Evolutionary conservation across 2,113 vertebrate species (phyloP).

Genomic region (Petromus typicus): DNA sequence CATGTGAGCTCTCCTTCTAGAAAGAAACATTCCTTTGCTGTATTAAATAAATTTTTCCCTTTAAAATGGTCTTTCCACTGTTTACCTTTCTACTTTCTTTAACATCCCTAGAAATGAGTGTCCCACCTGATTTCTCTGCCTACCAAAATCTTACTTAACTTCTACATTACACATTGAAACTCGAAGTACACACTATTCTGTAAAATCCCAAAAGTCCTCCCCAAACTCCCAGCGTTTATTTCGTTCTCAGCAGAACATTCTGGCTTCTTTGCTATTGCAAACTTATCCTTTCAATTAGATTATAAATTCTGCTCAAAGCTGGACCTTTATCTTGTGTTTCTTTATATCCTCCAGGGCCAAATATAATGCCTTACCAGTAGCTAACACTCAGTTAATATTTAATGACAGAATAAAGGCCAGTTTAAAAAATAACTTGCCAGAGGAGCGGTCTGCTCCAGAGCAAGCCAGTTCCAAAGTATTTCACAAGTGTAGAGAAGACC

Average conservation of each 20-base stretch:
- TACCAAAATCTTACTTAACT: not conserved
- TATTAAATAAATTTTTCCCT: not conserved
- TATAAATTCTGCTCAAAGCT: conserved; percentile 58
- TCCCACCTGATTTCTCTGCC: not conserved
- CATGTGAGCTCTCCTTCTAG: not conserved
- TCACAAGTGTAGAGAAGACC: not conserved
- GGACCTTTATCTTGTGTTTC: conserved; percentile 53
- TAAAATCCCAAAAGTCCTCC: not conserved
- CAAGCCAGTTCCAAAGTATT: conserved; percentile 21
- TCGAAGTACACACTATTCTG: not conserved
- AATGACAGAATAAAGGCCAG: conserved; percentile 66
- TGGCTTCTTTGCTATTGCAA: not conserved
- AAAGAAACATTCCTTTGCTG: not conserved
- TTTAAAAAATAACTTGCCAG: conserved; percentile 30
- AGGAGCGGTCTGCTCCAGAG: conserved; percentile 10
- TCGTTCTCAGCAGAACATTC: not conserved
- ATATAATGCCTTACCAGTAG: conserved; percentile 37
- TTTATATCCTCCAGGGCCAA: conserved; percentile 40
- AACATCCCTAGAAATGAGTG: not conserved
- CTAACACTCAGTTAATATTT: conserved; percentile 70
- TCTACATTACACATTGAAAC: not conserved
- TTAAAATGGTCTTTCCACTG: not conserved
- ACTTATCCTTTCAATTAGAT: conserved; percentile 24
- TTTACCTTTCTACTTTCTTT: not conserved
- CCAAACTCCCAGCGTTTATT: not conserved